These are phyloP conservation scores for Premnoplex brunnescens DNA, from an alignment of 2,797 vertebrate genomes.

Conservation along the genomic window DNA sequence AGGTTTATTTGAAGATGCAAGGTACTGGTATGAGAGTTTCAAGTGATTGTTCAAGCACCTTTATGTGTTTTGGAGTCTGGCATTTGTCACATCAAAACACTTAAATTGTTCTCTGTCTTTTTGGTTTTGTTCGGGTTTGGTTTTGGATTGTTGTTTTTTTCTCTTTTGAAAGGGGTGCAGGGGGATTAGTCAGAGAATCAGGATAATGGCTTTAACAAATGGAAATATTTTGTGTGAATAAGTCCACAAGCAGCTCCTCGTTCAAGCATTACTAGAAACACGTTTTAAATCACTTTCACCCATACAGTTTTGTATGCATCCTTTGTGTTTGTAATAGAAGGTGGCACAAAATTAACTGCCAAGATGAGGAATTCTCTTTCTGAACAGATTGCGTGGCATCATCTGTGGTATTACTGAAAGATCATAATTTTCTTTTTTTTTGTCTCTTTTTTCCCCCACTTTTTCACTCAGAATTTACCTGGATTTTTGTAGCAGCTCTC, in stretches of 20 bases:
- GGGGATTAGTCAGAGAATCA: neutral
- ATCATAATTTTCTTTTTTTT: neutral
- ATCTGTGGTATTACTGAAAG: neutral
- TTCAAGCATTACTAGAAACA: conserved; percentile 2
- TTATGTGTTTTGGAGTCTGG: neutral
- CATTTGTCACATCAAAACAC: conserved; percentile 4
- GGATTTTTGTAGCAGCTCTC: neutral
- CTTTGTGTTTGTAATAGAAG: neutral
- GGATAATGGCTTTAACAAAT: conserved; percentile 29
- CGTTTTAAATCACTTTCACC: neutral
- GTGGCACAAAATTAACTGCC: neutral
- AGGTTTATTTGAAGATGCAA: neutral
- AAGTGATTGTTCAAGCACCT: neutral
- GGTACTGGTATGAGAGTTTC: neutral
- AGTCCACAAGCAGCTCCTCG: neutral
- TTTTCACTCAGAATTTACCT: neutral
- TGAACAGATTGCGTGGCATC: neutral
- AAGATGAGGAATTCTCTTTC: neutral
- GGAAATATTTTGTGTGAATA: neutral
- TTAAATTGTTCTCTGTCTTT: neutral
- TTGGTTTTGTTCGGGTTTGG: neutral
- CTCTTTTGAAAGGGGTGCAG: neutral
- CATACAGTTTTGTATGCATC: neutral
- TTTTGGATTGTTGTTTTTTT: neutral
- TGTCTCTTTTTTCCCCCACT: no score